phyloP scores from a whole-genome alignment of 2,113 vertebrate genomes.

The Lathamus discolor region DNA sequence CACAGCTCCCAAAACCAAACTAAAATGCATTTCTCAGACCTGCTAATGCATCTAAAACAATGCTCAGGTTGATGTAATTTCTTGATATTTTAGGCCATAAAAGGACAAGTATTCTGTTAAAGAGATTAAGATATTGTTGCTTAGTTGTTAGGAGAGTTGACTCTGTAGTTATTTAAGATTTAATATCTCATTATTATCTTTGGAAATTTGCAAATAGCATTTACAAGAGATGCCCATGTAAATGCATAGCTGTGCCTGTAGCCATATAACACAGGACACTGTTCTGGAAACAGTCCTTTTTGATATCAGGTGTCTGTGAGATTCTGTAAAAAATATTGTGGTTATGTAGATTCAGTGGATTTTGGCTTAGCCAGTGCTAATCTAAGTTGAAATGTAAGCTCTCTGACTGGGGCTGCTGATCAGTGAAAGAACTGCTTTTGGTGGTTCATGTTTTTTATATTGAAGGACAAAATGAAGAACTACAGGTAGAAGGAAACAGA shows the following conservation, averaged over 20 bases:
- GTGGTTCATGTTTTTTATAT: neutral
- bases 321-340: neutral
- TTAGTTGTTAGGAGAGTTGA: neutral
- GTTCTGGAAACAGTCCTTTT: neutral
- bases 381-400: neutral
- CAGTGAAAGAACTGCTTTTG: neutral
- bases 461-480: neutral
- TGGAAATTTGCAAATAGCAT: neutral
- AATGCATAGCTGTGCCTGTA: neutral
- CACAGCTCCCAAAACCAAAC: rapidly evolving
- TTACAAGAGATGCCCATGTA: neutral
- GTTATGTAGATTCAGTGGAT: neutral
- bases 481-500: neutral
- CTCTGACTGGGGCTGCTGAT: neutral
- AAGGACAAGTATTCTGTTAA: neutral
- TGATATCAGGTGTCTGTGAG: neutral
- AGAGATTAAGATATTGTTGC: neutral
- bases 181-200: neutral
- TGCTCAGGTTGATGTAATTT: neutral
- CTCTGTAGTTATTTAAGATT: neutral
- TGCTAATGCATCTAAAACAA: neutral
- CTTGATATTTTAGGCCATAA: neutral
- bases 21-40: neutral
- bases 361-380: neutral
- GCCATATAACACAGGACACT: neutral